A percentile compares a stretch with the other conserved stretches of the same genome.
phyloP scores from a whole-genome alignment of 2,113 vertebrate species.

The Xerus inauris region DNA sequence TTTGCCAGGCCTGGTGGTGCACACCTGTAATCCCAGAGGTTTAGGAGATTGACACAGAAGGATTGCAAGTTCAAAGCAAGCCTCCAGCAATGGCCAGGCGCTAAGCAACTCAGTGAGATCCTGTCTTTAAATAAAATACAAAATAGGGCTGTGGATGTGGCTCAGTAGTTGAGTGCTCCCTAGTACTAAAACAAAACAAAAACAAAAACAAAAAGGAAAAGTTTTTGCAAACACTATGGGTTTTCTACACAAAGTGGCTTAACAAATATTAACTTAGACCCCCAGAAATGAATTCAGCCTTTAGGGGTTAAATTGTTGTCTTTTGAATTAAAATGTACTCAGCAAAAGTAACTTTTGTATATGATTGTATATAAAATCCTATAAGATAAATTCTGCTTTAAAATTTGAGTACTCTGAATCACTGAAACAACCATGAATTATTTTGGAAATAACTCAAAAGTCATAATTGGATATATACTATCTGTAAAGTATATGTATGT shows the following conservation, averaged over 20 bases:
- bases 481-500: background rate
- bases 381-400: conserved; percentile 46
- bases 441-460: conserved; percentile 55
- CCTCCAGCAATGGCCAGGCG: too few species aligned
- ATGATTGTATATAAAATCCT: background rate
- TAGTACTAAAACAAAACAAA: too few species aligned
- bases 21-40: too few species aligned
- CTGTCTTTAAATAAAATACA: too few species aligned
- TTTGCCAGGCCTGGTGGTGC: too few species aligned
- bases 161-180: too few species aligned
- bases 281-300: conserved; percentile 24
- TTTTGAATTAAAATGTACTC: conserved; percentile 36
- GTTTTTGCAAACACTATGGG: background rate
- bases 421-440: conserved; percentile 41
- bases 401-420: conserved; percentile 31
- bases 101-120: too few species aligned
- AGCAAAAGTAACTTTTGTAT: conserved; percentile 19
- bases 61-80: too few species aligned
- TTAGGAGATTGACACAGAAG: too few species aligned
- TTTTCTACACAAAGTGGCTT: conserved; percentile 3
- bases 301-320: conserved; percentile 21
- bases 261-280: conserved; percentile 50
- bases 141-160: too few species aligned
- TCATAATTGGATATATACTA: background rate
- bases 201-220: background rate